Percentiles rank a stretch among this genome's conserved stretches.
phyloP scores from a whole-genome alignment of 2,113 vertebrate genomes.

The Elephantulus edwardii region DNA sequence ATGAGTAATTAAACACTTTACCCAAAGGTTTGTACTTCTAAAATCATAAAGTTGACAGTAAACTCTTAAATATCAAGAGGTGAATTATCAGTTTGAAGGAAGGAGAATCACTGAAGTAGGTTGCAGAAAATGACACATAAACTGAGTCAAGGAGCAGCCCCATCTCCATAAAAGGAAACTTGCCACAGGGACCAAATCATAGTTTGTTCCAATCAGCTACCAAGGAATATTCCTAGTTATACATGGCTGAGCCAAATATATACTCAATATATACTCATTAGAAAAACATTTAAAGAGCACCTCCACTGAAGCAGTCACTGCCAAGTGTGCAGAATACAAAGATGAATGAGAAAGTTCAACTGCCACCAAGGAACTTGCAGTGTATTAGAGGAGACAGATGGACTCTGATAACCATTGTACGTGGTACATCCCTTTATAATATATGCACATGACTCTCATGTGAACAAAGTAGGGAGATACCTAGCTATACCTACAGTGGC shows the following conservation, averaged over 20 bases:
- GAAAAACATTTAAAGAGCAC: neutral
- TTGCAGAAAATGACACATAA: slow-evolving; percentile 20
- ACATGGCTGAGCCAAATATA: slow-evolving; percentile 37
- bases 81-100: slow-evolving; percentile 20
- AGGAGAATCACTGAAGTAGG: neutral
- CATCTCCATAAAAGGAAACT: slow-evolving; percentile 9
- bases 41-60: slow-evolving; percentile 37
- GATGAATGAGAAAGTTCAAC: neutral
- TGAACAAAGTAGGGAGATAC: neutral
- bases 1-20: slow-evolving; percentile 52
- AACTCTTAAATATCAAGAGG: slow-evolving; percentile 46
- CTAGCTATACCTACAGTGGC: neutral
- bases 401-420: neutral
- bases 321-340: slow-evolving; percentile 12
- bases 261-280: neutral
- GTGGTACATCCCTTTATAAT: neutral
- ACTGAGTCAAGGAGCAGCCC: neutral
- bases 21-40: slow-evolving; percentile 42
- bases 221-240: neutral
- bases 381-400: neutral
- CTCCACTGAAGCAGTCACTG: neutral
- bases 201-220: slow-evolving; percentile 14
- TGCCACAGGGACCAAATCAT: neutral
- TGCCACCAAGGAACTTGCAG: neutral
- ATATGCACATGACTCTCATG: neutral